These are phyloP conservation scores for Myxocyprinus asiaticus DNA, from an alignment of 2,113 vertebrate species.

Conservation along the genomic window DNA sequence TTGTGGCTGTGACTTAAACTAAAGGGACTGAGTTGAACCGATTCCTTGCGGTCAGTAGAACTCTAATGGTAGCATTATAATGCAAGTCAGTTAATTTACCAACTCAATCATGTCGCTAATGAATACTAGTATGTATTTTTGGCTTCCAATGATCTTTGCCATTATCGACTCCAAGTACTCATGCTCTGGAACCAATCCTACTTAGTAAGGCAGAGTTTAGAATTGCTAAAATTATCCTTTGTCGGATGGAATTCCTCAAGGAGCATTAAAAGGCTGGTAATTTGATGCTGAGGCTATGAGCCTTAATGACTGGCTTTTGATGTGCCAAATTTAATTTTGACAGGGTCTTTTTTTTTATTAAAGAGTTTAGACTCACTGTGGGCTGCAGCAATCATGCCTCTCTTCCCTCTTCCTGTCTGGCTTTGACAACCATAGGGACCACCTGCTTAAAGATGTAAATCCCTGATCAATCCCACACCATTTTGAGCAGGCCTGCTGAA, in stretches of 20 bases:
- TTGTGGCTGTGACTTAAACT: no score
- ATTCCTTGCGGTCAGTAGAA: no score
- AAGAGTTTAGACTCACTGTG: constrained; percentile 28
- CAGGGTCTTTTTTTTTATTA: constrained; percentile 33
- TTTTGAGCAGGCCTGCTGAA: constrained; percentile 29
- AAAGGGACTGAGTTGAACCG: no score
- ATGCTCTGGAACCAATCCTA: no score
- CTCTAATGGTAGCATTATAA: not conserved
- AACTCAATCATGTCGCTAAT: constrained; percentile 9
- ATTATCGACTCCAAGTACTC: no score
- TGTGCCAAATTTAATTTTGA: constrained; percentile 39
- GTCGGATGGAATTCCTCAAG: constrained; percentile 27
- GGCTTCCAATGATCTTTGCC: no score
- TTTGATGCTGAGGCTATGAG: constrained; percentile 37
- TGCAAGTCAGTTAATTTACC: constrained; percentile 6
- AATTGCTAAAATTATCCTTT: constrained; percentile 38
- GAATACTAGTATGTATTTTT: not conserved
- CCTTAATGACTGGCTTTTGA: constrained; percentile 38
- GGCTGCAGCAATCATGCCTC: constrained; percentile 26
- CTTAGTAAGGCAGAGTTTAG: not conserved
- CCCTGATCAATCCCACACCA: constrained; percentile 31
- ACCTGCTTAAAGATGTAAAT: constrained; percentile 53
- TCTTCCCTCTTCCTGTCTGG: constrained; percentile 30
- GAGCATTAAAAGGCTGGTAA: constrained; percentile 41
- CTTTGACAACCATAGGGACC: constrained; percentile 37